phyloP scores from a whole-genome alignment of 2,888 invertebrate genomes.

The Koerneria pararmatus region DNA sequence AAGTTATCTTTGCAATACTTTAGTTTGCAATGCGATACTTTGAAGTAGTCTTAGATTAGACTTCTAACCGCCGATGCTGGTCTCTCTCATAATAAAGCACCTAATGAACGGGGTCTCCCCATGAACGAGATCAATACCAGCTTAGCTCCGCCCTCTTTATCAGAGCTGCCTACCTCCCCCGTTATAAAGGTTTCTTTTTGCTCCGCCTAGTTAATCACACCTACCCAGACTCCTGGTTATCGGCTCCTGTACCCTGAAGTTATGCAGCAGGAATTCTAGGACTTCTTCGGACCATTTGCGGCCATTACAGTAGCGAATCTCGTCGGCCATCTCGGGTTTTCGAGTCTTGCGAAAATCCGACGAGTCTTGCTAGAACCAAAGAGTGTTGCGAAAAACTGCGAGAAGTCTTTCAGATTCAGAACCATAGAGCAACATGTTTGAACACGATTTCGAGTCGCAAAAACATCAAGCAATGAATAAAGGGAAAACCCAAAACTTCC shows the following conservation, averaged over 20 bases:
- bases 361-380: background rate
- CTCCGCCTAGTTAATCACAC: too few relatives aligned
- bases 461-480: background rate
- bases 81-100: too few relatives aligned
- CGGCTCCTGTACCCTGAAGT: slow-evolving; percentile 19
- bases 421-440: background rate
- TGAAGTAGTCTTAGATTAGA: too few relatives aligned
- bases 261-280: slow-evolving; percentile 13
- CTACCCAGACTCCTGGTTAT: slow-evolving; percentile 15
- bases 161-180: too few relatives aligned
- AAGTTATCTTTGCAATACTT: too few relatives aligned
- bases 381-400: background rate
- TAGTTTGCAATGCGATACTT: too few relatives aligned
- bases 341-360: background rate
- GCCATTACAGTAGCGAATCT: slow-evolving; percentile 11
- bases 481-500: too few relatives aligned
- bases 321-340: background rate
- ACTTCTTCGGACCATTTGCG: slow-evolving; percentile 7
- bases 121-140: too few relatives aligned
- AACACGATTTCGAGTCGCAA: background rate
- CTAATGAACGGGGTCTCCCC: too few relatives aligned
- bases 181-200: too few relatives aligned
- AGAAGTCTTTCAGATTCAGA: background rate
- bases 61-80: too few relatives aligned
- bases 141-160: too few relatives aligned